Evolutionary conservation across 2,797 vertebrate species (phyloP), one percentile per base, ranked within the genome.

Genomic region (Labroides dimidiatus): DNA sequence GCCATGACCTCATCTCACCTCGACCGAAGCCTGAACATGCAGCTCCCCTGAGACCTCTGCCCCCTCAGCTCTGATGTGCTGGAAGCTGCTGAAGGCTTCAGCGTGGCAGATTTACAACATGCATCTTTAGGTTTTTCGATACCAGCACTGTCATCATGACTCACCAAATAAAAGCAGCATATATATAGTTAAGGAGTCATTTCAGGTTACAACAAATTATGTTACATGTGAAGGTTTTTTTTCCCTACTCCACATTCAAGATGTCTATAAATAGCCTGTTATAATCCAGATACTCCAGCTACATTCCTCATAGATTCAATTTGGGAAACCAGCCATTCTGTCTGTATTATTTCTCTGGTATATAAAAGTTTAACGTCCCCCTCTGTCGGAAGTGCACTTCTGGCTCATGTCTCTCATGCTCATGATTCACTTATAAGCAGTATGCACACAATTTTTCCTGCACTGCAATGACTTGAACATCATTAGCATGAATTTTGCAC

Each of bases 401-500:
- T 57, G 65, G 54, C 81, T 81, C 20, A 48, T 72, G 59, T 67
- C 50, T 69, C 58, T 64, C 61, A 62, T 39, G 42, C 56, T 81
- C 15, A 43, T 63, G 69, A 80, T 76, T 73, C 56, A 54, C 54
- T 65, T 69, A 61, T 44, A 63, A 47, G 57, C 39, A 58, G 57
- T 58, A 62, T 19, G 4, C 4, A 19, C 54, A 51, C 27, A 43
- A 55, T 77, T 66, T 45, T 20, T 66, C 52, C 33, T 10, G 41
- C 12, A 14, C 20, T 53, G 42, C 39, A 15, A 39, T 39, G 23
- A 60, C 50, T 64, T 66, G 21, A 81, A 67, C 21, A n/a, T 49
- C 76, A 81, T 85, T 80, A 69, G 59, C 66, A 80, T 85, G 59
- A 75, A 81, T 87, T 69, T 84, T 85, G 73, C 66, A 75, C 55